Base-by-base conservation (phyloP, 2,113 vertebrate genomes). In the Gambusia holbrooki region DNA sequence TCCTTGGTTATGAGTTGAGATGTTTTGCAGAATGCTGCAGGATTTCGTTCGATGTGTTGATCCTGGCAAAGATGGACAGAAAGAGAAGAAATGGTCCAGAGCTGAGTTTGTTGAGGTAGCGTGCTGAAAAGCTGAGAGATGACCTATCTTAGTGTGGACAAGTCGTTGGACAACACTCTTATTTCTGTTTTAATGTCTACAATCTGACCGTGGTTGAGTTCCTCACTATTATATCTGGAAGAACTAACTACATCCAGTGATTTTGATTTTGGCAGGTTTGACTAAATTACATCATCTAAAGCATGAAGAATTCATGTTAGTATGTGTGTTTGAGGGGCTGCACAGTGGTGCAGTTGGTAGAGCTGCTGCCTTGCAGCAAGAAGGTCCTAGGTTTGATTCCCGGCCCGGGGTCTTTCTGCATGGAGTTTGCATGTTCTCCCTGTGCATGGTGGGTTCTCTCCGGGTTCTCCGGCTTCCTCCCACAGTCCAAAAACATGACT, bases 161-260 rank as follows among this genome's bases (percentile, higher is more conserved):
- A 19, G 15, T 51, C 17, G 5, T 51, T 51, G 48, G 48, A 51
- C 22, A n/a, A 0, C 51, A n/a, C 51, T 54, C 22, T n/a, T n/a
- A 1, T n/a, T 54, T 54, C 22, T n/a, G 19, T 25, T 54, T 54
- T 54, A 19, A 48, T 48, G 17, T 17, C 17, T 48, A 15, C 45
- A 48, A 48, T 48, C 45, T 19, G 17, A 48, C 1, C 63, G 61
- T 65, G 79, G 80, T 71, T 79, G 62, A 33, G 37, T 71, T 17
- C 69, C 73, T 86, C 69, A 54, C 82, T 89, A 80, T 85, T 85
- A 71, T 76, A 88, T 70, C 48, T 74, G 73, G 71, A 14, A 67
- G 22, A 54, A 22, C 19, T 88, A 88, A 88, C 83, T 48, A 40
- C 33, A 33, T 84, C 85, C 88, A 90, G 85, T 86, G 51, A 54